Evolutionary conservation across 2,113 vertebrate species (phyloP), one percentile per base, ranked within the genome.

Genomic region (Otus sunia): DNA sequence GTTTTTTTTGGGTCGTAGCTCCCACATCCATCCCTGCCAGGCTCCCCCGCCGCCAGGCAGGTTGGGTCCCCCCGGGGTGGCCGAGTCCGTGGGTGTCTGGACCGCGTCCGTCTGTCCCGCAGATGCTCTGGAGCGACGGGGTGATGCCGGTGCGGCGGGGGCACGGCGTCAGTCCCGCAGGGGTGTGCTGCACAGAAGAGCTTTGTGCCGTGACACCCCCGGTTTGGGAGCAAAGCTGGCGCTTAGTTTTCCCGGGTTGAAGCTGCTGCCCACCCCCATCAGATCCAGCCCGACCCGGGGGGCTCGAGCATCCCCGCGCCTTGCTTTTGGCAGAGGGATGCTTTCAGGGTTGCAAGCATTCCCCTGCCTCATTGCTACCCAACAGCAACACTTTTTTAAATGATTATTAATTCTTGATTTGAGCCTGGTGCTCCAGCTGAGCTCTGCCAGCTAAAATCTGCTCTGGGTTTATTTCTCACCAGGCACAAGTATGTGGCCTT

Each of bases 221-320:
- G 16, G n/a, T 39, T 26, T 23, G 34, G 71, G 63, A 63, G 73
- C 2, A 11, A 59, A 80, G 43, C 25, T 8, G 2, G 34, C 3
- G 2, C 41, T 29, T 22, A 43, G 7, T 32, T 81, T 67, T 37
- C 34, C 68, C 4, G 6, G 53, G 75, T 4, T 34, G 32, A 58
- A 12, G 47, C 39, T 56, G 63, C 56, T 34, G 29, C 60, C 52
- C 27, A 15, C 19, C 22, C 15, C 45, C 11, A 1, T 6, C 15
- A 27, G 39, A 36, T 47, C 37, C 39, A 67, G 15, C 53, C 21
- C 6, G 0, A 3, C 12, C 50, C 1, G 43, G 43, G 0, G 30
- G 41, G 47, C 39, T 53, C 6, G 3, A 17, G 72, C 27, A 30
- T 23, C 39, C 43, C 62, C 4, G 4, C 3, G 0, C 8, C 27